A percentile compares a stretch with the other conserved stretches of the same genome.
Evolutionary conservation across 2,888 invertebrate genomes (phyloP).

Genomic region (Pristionchus exspectatus): DNA sequence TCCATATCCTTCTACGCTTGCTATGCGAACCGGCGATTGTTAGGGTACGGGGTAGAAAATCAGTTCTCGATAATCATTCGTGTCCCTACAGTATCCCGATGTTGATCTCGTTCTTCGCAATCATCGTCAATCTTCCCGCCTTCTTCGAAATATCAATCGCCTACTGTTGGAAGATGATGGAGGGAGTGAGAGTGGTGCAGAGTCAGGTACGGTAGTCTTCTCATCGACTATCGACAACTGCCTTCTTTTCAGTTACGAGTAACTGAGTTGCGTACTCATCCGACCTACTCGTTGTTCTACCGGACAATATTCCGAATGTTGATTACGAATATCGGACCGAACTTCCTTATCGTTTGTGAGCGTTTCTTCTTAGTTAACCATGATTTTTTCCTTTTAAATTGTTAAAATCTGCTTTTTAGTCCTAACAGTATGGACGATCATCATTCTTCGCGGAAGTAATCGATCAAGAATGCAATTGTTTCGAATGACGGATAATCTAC

Average conservation of each 20-base stretch:
- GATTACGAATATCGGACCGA: slow-evolving; percentile 73
- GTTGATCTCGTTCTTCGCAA: slow-evolving; percentile 65
- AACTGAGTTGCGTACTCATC: slow-evolving; percentile 65
- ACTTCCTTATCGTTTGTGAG: slow-evolving; percentile 71
- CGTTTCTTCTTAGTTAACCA: neutral
- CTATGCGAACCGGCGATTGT: slow-evolving; percentile 68
- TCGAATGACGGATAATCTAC: slow-evolving; percentile 71
- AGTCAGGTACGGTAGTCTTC: slow-evolving; percentile 1
- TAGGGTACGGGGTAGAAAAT: slow-evolving; percentile 50
- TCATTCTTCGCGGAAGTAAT: slow-evolving; percentile 71
- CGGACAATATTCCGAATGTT: slow-evolving; percentile 73
- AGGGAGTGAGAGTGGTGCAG: slow-evolving; percentile 53
- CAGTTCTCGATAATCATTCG: neutral
- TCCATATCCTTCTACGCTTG: slow-evolving; percentile 69
- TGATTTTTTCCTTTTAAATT: neutral
- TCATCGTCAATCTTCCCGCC: slow-evolving; percentile 71
- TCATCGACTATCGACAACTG: neutral
- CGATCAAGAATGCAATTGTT: slow-evolving; percentile 71
- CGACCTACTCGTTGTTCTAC: slow-evolving; percentile 66
- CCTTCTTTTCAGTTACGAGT: slow-evolving; percentile 60
- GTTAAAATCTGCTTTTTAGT: slow-evolving; percentile 59
- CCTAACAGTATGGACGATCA: slow-evolving; percentile 69
- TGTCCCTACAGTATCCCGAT: slow-evolving; percentile 66
- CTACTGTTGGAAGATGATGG: slow-evolving; percentile 57
- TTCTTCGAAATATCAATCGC: slow-evolving; percentile 71